Evolutionary conservation across 2,888 invertebrate genomes (phyloP), one percentile per base, ranked within the genome.

Genomic region (Drosophila affinis): DNA sequence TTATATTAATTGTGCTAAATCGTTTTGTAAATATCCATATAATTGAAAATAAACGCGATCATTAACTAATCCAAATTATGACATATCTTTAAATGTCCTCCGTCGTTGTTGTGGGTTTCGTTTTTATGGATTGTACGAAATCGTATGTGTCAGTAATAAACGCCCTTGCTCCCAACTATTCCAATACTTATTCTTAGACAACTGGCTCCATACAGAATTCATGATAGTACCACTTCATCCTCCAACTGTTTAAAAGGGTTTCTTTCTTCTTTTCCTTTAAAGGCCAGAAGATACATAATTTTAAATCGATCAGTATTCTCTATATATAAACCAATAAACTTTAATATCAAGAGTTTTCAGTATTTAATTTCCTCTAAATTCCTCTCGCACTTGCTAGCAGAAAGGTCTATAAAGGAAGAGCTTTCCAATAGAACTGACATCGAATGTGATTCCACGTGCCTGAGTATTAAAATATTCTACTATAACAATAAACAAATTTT

Each of bases 21-120:
- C 71, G 71, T 64, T 71, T 73, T 72, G 71, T 72, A 72, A 72
- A 72, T 72, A 72, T 72, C 21, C 64, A 72, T 64, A 58, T 64
- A 72, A 57, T 63, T 72, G 48, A 72, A 72, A 64, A 64, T 72
- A 72, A 72, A 72, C 49, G 48, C 71, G 71, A 73, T 49, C 53
- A 71, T 57, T 57, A 72, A 63, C 57, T 64, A 63, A 64, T 57
- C 29, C 48, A 64, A 48, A 2, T 14, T 55, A 21, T 18, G 6
- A 2, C 27, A 7, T 17, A 32, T 14, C 6, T 32, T 29, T 9
- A 4, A 57, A 14, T 21, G 18, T 21, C 10, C 12, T 1, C 10
- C 52, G 14, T 39, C 7, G n/a, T 7, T n/a, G 3, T 14, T 14
- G 34, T 34, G 34, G 34, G 34, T 32, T 3, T 3, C 10, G 10